Conservation (phyloP, 1,140 invertebrate species). For the Drosophila punjabiensis region DNA sequence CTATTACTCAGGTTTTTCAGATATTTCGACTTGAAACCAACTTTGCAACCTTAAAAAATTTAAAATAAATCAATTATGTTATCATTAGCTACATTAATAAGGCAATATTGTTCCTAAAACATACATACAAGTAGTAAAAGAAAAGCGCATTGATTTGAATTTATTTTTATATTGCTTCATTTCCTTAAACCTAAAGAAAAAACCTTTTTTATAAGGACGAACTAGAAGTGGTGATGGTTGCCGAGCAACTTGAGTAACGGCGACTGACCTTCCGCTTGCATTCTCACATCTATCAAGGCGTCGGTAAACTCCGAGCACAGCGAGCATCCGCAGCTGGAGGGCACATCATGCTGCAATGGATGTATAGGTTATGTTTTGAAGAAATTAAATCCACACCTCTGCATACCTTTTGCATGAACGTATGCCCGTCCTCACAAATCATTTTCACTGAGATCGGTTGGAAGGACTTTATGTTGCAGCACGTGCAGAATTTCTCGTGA, state of each 20-base stretch:
- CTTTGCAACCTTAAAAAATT: background rate
- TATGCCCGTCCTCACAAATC: slow-evolving; percentile 74
- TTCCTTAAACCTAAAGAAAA: slow-evolving; percentile 12
- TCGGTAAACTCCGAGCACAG: slow-evolving; percentile 61
- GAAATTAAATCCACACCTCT: background rate
- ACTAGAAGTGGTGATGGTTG: slow-evolving; percentile 3
- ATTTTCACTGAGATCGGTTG: slow-evolving; percentile 73
- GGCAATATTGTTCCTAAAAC: background rate
- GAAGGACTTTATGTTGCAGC: slow-evolving; percentile 76
- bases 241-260: slow-evolving; percentile 56
- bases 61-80: background rate
- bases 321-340: slow-evolving; percentile 66
- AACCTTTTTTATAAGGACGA: background rate
- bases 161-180: slow-evolving; percentile 16
- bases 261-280: slow-evolving; percentile 40
- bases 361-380: background rate
- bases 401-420: slow-evolving; percentile 61
- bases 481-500: slow-evolving; percentile 82
- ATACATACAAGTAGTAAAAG: background rate
- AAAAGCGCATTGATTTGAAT: background rate
- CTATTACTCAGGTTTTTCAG: too few relatives aligned
- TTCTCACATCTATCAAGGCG: slow-evolving; percentile 55
- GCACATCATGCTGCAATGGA: slow-evolving; percentile 68
- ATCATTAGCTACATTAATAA: background rate
- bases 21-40: background rate